Base-by-base conservation (phyloP, 2,113 vertebrate genomes). In the Cacatua alba region DNA sequence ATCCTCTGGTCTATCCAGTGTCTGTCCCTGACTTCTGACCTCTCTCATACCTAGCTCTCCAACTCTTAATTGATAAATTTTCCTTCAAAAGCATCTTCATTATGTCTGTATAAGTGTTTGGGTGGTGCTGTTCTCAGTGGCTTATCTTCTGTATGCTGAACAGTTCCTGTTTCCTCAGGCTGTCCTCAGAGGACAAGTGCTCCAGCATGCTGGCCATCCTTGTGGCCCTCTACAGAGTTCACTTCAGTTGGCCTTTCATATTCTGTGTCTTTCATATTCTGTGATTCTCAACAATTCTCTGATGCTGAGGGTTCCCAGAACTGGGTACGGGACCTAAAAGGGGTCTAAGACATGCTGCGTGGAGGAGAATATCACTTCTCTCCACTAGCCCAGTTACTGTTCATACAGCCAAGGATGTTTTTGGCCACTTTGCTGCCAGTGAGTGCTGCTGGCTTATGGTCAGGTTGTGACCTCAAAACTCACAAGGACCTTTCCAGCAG, bases 371-470 rank as follows among this genome's bases (percentile, higher is more conserved):
- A 48, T 53, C n/a, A 2, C 43, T 57, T 48, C 33, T 19, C 15
- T 29, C 41, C 41, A 2, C 25, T 51, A 29, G 21, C 25, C 18
- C 44, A 57, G 78, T 68, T 57, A n/a, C 44, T 70, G 18, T 43
- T 46, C 26, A 2, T 12, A 5, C 51, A 26, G 44, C 70, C 71
- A 35, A 46, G 49, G n/a, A 5, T 24, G 6, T 5, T 33, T 9
- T 2, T 63, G 77, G 14, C 35, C 13, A 15, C 37, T 41, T 46
- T 78, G 55, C 77, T 64, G 25, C 41, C 57, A 35, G 41, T 23
- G 8, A 5, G 0, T 1, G 2, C 21, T 62, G 39, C 31, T 28
- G 60, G 39, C n/a, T 69, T 44, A 6, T 2, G 44, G 24, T 52
- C 53, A 11, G 33, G 28, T 6, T 88, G 29, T 14, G 25, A 43